phyloP scores from a whole-genome alignment of 64 coral and sea anemone genomes.

The Pocillopora damicornis region DNA sequence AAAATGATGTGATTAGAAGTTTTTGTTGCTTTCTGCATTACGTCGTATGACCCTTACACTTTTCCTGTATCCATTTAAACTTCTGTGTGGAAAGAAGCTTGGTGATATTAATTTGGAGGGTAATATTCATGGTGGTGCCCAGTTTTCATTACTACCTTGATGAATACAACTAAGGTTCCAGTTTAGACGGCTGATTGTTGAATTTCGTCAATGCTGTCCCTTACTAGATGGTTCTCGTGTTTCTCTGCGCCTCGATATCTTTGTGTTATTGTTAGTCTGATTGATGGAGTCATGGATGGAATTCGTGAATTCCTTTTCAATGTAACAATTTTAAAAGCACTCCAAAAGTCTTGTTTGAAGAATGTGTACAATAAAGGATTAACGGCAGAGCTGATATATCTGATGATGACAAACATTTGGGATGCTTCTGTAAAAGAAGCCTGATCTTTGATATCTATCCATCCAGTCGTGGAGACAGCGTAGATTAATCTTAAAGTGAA shows the following conservation, averaged over 20 bases:
- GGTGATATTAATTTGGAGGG: neutral
- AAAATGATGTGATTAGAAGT: too few relatives aligned
- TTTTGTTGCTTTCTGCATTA: too few relatives aligned
- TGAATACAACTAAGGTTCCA: neutral
- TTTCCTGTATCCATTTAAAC: too few relatives aligned
- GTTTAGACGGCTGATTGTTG: neutral
- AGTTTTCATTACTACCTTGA: neutral
- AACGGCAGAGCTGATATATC: conserved; percentile 26
- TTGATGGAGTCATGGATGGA: neutral
- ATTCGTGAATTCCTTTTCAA: neutral
- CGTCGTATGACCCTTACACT: too few relatives aligned
- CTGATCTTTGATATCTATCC: neutral
- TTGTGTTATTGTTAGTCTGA: neutral
- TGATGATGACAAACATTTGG: conserved; percentile 4
- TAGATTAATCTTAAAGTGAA: conserved; percentile 11
- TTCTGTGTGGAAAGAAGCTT: neutral
- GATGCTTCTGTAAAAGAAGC: neutral
- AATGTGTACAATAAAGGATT: conserved; percentile 26
- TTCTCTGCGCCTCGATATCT: neutral
- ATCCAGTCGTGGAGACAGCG: neutral
- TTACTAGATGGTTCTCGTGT: neutral
- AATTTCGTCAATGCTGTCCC: neutral
- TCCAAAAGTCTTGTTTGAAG: conserved; percentile 43
- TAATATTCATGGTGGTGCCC: neutral
- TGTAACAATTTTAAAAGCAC: neutral